Percentiles rank a stretch among this genome's conserved stretches.
Conservation (phyloP, 1,140 invertebrate genomes). For the Mesaphorura yosii region DNA sequence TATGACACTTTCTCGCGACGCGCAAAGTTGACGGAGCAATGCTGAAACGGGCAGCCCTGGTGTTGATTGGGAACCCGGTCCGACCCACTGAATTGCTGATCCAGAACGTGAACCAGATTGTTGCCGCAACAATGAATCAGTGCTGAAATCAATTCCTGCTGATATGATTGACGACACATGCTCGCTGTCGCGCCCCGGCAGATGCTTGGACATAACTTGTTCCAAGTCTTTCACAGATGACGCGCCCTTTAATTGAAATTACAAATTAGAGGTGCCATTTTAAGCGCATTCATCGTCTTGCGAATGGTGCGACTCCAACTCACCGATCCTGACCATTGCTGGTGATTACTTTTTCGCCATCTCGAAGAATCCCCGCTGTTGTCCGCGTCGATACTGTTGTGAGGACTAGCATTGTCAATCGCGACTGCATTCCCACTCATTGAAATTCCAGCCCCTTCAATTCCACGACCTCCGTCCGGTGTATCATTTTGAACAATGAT, state of each 20-base stretch:
- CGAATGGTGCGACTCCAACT: too few relatives aligned
- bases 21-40: conserved; percentile 75
- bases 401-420: conserved; percentile 4
- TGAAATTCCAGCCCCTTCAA: background rate
- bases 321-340: conserved; percentile 25
- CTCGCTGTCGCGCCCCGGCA: conserved; percentile 46
- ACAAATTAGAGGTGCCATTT: too few relatives aligned
- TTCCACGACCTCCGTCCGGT: conserved; percentile 12
- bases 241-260: conserved; percentile 28
- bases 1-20: conserved; percentile 86
- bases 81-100: conserved; percentile 74
- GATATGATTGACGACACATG: conserved; percentile 50
- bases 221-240: conserved; percentile 78
- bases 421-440: background rate
- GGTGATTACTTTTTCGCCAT: conserved; percentile 27
- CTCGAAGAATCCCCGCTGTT: conserved; percentile 23
- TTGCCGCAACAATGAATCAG: conserved; percentile 62
- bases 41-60: conserved; percentile 60
- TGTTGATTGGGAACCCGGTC: conserved; percentile 35
- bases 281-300: too few relatives aligned
- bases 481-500: conserved; percentile 31
- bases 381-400: conserved; percentile 24
- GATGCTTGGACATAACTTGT: conserved; percentile 90
- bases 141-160: conserved; percentile 56
- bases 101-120: conserved; percentile 25